Evolutionary conservation across 2,888 invertebrate species (phyloP).

Genomic region (Tuta absoluta): DNA sequence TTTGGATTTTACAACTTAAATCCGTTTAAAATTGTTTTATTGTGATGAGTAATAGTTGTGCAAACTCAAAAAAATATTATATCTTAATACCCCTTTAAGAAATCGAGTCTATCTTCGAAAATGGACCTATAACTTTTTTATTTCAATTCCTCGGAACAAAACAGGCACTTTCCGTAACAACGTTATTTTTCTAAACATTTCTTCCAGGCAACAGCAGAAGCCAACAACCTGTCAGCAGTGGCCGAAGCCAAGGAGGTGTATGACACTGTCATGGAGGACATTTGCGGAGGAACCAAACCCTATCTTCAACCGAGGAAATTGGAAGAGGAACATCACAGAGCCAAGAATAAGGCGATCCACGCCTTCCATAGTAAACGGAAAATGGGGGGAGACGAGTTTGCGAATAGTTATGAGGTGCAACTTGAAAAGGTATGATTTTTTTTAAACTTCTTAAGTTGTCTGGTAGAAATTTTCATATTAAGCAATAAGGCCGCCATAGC

Average conservation of each 20-base stretch:
- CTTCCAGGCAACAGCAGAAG: slow-evolving; percentile 96
- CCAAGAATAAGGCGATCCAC: slow-evolving; percentile 87
- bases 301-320: slow-evolving; percentile 92
- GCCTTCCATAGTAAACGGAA: slow-evolving; percentile 92
- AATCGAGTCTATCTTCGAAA: no score
- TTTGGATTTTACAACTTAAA: no score
- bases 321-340: slow-evolving; percentile 90
- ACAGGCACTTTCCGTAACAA: no score
- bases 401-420: slow-evolving; percentile 89
- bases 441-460: not conserved
- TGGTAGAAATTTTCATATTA: no score
- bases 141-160: no score
- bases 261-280: slow-evolving; percentile 93
- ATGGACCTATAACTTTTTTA: no score
- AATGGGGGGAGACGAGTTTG: slow-evolving; percentile 98
- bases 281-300: slow-evolving; percentile 95
- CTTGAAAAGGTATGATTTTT: slow-evolving; percentile 82
- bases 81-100: no score
- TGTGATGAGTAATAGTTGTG: no score
- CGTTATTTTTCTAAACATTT: no score
- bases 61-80: no score
- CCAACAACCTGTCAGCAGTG: slow-evolving; percentile 97
- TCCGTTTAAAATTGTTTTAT: no score
- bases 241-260: slow-evolving; percentile 96
- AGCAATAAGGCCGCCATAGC: no score